Evolutionary conservation across 2,113 vertebrate species (phyloP).

Genomic region (Notiomystis cincta): DNA sequence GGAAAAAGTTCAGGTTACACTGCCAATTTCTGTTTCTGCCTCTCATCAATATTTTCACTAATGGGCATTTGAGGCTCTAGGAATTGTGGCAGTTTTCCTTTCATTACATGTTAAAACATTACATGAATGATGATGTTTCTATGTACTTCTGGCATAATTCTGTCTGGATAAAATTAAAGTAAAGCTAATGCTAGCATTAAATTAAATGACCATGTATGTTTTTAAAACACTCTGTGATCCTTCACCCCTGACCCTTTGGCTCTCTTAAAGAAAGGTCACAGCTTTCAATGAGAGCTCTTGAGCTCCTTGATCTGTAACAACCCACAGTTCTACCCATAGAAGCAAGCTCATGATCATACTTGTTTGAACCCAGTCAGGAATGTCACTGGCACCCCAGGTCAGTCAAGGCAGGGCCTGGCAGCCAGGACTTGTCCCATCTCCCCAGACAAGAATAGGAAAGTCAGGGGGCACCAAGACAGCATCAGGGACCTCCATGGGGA

Average conservation of each 20-base stretch:
- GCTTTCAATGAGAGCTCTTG: neutral
- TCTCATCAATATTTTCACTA: neutral
- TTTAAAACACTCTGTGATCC: neutral
- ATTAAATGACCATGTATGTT: neutral
- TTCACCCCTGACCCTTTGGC: neutral
- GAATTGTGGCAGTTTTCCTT: neutral
- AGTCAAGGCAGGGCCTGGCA: neutral
- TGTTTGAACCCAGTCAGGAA: neutral
- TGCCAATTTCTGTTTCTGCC: neutral
- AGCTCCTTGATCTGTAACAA: neutral
- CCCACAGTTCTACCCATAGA: neutral
- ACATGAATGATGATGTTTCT: neutral
- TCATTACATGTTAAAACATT: neutral
- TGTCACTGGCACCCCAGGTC: accelerated
- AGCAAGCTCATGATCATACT: neutral
- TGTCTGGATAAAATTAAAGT: neutral
- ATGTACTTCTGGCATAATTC: neutral
- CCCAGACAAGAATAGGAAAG: neutral
- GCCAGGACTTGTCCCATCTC: neutral
- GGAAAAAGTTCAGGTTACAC: neutral
- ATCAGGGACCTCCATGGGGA: too few relatives aligned
- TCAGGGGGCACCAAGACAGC: accelerated
- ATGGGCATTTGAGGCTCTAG: neutral
- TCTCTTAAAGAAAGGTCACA: neutral
- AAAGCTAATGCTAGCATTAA: neutral